Evolutionary conservation across 2,888 invertebrate species (phyloP).

Genomic region (Drosophila yooni): DNA sequence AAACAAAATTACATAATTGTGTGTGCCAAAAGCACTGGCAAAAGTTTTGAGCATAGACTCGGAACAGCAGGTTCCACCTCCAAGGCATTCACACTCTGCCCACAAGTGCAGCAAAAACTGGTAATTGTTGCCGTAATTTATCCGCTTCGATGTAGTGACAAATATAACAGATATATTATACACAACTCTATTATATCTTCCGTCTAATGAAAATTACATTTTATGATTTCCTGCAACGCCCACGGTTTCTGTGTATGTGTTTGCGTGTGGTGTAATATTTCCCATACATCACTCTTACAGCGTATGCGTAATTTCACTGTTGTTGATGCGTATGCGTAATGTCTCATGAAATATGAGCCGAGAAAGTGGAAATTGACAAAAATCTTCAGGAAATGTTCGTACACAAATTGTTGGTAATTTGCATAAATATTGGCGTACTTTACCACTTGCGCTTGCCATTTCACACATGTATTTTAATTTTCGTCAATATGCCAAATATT

Average conservation of each 20-base stretch:
- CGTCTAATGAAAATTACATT: constrained; percentile 72
- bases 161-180: constrained; percentile 57
- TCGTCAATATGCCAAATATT: constrained; percentile 50
- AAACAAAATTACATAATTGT: constrained; percentile 65
- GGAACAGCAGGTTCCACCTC: constrained; percentile 48
- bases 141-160: constrained; percentile 53
- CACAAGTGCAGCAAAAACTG: constrained; percentile 61
- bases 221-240: constrained; percentile 76
- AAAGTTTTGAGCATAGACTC: constrained; percentile 11
- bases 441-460: constrained; percentile 54
- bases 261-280: constrained; percentile 43
- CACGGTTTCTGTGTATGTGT: constrained; percentile 29
- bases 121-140: constrained; percentile 59
- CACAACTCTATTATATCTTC: constrained; percentile 55
- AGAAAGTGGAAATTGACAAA: constrained; percentile 27
- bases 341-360: constrained; percentile 46
- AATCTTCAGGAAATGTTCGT: constrained; percentile 25
- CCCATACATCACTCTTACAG: constrained; percentile 32
- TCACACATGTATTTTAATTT: constrained; percentile 13
- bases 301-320: constrained; percentile 62
- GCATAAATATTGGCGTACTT: constrained; percentile 28
- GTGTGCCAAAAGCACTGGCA: constrained; percentile 27
- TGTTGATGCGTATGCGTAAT: constrained; percentile 65
- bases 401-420: constrained; percentile 36
- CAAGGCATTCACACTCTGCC: constrained; percentile 71